Percentiles rank a stretch among this genome's conserved stretches.
These are phyloP conservation scores for Hippoglossus hippoglossus DNA, from an alignment of 2,797 vertebrate species.

Conservation along the genomic window DNA sequence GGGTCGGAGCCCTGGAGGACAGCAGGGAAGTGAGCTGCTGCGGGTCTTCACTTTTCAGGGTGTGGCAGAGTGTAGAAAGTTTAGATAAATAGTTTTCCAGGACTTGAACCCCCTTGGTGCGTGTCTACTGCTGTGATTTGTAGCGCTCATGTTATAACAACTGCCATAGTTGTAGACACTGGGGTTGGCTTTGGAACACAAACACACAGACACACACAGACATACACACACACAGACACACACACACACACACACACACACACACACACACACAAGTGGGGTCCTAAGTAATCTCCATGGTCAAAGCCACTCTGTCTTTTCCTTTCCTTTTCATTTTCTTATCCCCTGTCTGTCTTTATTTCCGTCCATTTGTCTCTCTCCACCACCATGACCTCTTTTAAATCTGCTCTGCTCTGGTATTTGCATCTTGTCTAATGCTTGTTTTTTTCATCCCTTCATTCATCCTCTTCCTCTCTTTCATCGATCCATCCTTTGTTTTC, in stretches of 20 bases:
- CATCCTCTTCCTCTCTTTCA: slow-evolving; percentile 35
- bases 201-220: not conserved
- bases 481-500: slow-evolving; percentile 47
- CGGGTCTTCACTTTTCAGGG: slow-evolving; percentile 39
- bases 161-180: slow-evolving; percentile 5
- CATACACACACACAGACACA: not conserved
- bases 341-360: slow-evolving; percentile 7
- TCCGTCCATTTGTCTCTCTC: slow-evolving; percentile 48
- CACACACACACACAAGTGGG: not conserved
- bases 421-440: slow-evolving; percentile 34
- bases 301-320: slow-evolving; percentile 74
- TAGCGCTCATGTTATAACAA: slow-evolving; percentile 43
- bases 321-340: slow-evolving; percentile 19
- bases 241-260: not conserved
- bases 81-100: slow-evolving; percentile 60
- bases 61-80: slow-evolving; percentile 47
- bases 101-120: slow-evolving; percentile 41
- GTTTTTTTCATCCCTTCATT: slow-evolving; percentile 14
- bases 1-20: slow-evolving; percentile 8
- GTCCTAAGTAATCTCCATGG: slow-evolving; percentile 55
- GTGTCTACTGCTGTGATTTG: slow-evolving; percentile 54
- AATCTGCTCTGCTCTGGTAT: slow-evolving; percentile 37
- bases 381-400: slow-evolving; percentile 49
- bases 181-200: slow-evolving; percentile 48
- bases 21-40: slow-evolving; percentile 6